Base-by-base conservation (phyloP, 2,113 vertebrate species). In the Aegithalos caudatus region DNA sequence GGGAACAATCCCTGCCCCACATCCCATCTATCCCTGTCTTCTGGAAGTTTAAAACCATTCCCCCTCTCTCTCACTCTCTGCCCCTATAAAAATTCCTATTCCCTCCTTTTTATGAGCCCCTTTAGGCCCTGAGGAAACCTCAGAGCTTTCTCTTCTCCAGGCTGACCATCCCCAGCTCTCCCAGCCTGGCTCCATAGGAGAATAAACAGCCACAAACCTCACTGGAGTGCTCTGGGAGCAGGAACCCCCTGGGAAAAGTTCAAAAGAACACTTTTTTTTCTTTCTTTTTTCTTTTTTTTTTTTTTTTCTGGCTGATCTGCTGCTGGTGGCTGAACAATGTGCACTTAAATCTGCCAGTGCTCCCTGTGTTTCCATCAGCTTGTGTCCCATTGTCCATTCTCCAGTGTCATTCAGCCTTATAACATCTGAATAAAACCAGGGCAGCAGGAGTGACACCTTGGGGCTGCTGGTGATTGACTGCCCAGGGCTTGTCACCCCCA, bases 321-420 rank as follows among this genome's bases (percentile, higher is more conserved):
- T 58, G 54, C 81, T 81, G 57, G 70, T 72, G 77, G 89, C 87
- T 60, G 44, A 96, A 96, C 94, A 96, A 96, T 96, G 86, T n/a
- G 65, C 85, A 57, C 92, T 86, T 95, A 96, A 95, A 96, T 96
- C 94, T 97, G 94, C 88, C 95, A 97, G n/a, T 8, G 64, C 54
- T 93, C 27, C 25, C 74, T 51, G 71, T 76, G 84, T 95, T 96
- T 95, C 92, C 94, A 94, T 64, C 93, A 95, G 93, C 90, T 90
- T 44, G 74, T 96, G 85, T 95, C 86, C 92, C 90, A 93, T 97
- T 97, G 95, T 97, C 88, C 92, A 97, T 97, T 96, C 95, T 96
- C 93, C 85, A 61, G 47, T 40, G 77, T 50, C 95, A 64, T 44
- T 97, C 93, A 97, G 95, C 95, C 96, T 96, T 97, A 1, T 53